Percentiles rank a stretch among this genome's conserved stretches.
phyloP scores from a whole-genome alignment of 2,888 invertebrate genomes.

The Xestia ashworthii region DNA sequence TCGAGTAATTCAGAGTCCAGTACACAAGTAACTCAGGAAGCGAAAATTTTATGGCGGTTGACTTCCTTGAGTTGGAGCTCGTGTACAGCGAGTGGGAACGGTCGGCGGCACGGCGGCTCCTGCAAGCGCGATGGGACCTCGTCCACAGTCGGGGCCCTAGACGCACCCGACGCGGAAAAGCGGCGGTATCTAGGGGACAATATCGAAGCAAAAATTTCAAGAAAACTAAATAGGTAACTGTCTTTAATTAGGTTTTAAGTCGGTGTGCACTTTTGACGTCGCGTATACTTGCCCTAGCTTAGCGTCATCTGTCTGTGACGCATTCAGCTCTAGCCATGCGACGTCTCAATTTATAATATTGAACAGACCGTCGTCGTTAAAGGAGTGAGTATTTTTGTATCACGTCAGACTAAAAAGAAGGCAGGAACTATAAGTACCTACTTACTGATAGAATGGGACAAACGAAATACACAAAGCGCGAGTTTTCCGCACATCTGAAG shows the following conservation, averaged over 20 bases:
- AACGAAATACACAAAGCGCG: not conserved
- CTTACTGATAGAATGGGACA: not conserved
- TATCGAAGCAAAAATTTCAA: constrained; percentile 13
- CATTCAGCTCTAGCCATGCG: not conserved
- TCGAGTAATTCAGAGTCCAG: constrained; percentile 34
- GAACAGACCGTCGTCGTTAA: constrained; percentile 21
- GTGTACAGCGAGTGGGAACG: constrained; percentile 85
- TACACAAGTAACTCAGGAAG: constrained; percentile 44
- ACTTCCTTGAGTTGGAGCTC: constrained; percentile 79
- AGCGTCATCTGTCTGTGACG: not conserved
- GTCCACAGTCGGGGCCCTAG: constrained; percentile 33
- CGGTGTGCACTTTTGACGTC: constrained; percentile 13
- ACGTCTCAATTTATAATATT: constrained; percentile 17
- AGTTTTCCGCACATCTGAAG: not conserved
- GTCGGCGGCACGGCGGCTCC: constrained; percentile 80
- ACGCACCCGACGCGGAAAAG: constrained; percentile 70
- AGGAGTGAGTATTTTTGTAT: not conserved
- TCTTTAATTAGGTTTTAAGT: not conserved
- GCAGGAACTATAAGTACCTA: not conserved
- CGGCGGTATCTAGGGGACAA: constrained; percentile 69
- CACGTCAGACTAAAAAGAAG: not conserved
- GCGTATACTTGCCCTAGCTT: not conserved
- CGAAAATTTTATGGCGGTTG: constrained; percentile 68
- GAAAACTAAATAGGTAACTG: not conserved
- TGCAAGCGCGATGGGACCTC: constrained; percentile 50